phyloP scores from a whole-genome alignment of 2,888 invertebrate genomes.

The Eulithis testata region DNA sequence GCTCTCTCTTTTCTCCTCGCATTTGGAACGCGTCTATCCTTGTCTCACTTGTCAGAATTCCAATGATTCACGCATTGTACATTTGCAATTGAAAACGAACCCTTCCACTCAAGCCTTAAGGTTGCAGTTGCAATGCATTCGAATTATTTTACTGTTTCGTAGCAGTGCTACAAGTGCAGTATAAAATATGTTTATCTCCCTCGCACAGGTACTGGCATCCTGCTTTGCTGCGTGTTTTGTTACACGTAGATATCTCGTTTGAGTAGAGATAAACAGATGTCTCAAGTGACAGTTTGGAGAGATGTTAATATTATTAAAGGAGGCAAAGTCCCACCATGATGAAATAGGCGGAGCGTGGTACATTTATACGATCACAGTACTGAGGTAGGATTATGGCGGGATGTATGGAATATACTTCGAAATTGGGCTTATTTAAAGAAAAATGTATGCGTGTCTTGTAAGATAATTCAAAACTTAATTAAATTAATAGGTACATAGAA shows the following conservation, averaged over 20 bases:
- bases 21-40: constrained; percentile 50
- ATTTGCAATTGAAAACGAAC: constrained; percentile 65
- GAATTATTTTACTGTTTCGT: constrained; percentile 18
- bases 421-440: constrained; percentile 42
- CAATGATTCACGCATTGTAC: constrained; percentile 58
- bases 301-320: constrained; percentile 51
- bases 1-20: constrained; percentile 60
- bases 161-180: constrained; percentile 61
- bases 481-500: no score
- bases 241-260: constrained; percentile 82
- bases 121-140: constrained; percentile 78
- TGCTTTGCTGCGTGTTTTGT: constrained; percentile 72
- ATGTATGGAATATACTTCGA: constrained; percentile 48
- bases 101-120: constrained; percentile 62
- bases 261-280: constrained; percentile 77
- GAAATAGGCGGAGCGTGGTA: constrained; percentile 78
- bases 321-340: constrained; percentile 76
- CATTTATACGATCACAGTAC: constrained; percentile 49
- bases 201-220: constrained; percentile 70
- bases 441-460: background rate
- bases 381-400: constrained; percentile 55
- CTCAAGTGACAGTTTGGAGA: constrained; percentile 67
- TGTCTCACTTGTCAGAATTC: constrained; percentile 57
- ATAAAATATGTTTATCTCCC: constrained; percentile 73
- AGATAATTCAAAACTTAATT: background rate